phyloP scores from a whole-genome alignment of 2,113 vertebrate species.

The Gracilinanus agilis region DNA sequence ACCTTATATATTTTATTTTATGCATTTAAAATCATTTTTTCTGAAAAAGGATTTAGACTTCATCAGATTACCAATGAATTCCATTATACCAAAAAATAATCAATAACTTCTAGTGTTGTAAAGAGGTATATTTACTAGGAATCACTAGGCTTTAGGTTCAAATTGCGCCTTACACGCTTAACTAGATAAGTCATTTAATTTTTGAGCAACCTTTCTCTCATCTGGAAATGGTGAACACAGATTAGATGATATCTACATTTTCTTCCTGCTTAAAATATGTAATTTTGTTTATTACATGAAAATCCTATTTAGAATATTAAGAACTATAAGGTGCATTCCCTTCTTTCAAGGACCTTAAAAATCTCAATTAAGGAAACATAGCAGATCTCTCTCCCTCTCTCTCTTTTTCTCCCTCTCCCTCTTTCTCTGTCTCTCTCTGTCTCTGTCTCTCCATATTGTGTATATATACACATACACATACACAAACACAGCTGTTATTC shows the following conservation, averaged over 20 bases:
- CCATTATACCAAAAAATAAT: neutral
- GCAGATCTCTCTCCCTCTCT: neutral
- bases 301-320: neutral
- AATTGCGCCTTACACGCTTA: neutral
- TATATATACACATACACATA: neutral
- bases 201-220: neutral
- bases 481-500: neutral
- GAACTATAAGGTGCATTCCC: neutral
- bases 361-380: neutral
- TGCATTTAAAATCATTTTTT: neutral
- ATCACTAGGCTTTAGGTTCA: neutral
- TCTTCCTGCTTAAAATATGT: neutral
- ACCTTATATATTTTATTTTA: neutral
- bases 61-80: neutral
- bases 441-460: neutral
- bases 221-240: neutral
- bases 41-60: neutral
- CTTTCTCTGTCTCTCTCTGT: too few species aligned
- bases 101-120: neutral
- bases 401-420: neutral
- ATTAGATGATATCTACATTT: neutral
- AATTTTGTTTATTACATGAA: neutral
- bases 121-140: neutral
- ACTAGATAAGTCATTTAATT: conserved; percentile 7
- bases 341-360: neutral